Conservation (phyloP, 2,797 vertebrate species). For the Lepus oiostolus region DNA sequence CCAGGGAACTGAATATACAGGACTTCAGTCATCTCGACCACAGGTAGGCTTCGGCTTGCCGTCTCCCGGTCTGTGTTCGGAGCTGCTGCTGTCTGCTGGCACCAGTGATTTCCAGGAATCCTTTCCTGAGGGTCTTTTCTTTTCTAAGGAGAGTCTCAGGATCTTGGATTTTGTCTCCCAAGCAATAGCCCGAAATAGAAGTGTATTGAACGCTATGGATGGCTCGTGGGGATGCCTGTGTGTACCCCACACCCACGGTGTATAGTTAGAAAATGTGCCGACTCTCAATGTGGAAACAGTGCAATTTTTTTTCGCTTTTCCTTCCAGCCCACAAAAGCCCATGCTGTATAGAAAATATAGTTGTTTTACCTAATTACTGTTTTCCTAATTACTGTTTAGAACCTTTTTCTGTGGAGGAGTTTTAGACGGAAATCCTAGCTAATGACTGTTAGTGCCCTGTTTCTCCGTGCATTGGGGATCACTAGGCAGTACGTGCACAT, state of each 20-base stretch:
- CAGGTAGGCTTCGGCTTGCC: constrained; percentile 89
- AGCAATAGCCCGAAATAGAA: not conserved
- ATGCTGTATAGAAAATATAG: not conserved
- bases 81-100: not conserved
- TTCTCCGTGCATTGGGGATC: not conserved
- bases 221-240: not conserved
- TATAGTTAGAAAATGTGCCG: not conserved
- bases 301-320: not conserved
- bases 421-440: not conserved
- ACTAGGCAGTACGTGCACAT: not conserved
- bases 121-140: not conserved
- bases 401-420: not conserved
- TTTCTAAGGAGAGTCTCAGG: not conserved
- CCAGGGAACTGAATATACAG: constrained; percentile 96
- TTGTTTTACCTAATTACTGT: not conserved
- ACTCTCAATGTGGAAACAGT: not conserved
- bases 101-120: not conserved
- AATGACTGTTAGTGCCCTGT: not conserved
- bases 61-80: not conserved
- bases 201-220: not conserved
- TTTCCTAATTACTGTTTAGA: not conserved
- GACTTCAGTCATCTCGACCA: constrained; percentile 99
- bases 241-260: not conserved
- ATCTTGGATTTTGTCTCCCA: constrained; percentile 21
- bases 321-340: not conserved